A percentile compares a stretch with the other conserved stretches of the same genome.
Conservation (phyloP, 1,140 invertebrate genomes). For the Aphelinus certus region DNA sequence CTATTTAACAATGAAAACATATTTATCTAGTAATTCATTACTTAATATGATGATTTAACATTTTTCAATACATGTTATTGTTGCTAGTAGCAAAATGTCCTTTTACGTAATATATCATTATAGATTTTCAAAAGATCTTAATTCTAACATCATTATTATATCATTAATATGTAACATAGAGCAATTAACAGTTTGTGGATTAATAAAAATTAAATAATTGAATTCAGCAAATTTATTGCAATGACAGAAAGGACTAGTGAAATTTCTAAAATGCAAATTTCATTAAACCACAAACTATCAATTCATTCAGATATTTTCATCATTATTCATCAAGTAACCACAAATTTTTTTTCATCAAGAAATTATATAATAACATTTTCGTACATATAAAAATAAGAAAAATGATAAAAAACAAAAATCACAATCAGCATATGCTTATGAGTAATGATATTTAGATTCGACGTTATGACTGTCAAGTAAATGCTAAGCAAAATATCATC, state of each 20-base stretch:
- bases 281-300: constrained; percentile 36
- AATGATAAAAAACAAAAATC: constrained; percentile 38
- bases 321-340: constrained; percentile 31
- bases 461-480: constrained; percentile 38
- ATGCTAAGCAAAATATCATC: constrained; percentile 31
- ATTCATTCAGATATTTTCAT: constrained; percentile 33
- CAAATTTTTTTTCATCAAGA: constrained; percentile 14
- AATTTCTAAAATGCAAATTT: constrained; percentile 19
- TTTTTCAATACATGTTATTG: constrained; percentile 50
- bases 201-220: constrained; percentile 10
- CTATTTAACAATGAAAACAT: constrained; percentile 51
- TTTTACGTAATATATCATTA: constrained; percentile 38
- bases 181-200: constrained; percentile 30
- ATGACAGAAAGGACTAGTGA: constrained; percentile 28
- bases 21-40: constrained; percentile 50
- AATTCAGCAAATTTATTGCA: too few relatives aligned
- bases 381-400: constrained; percentile 38
- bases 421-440: constrained; percentile 31
- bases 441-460: constrained; percentile 36
- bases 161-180: constrained; percentile 31
- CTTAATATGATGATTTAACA: constrained; percentile 51
- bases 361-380: constrained; percentile 33
- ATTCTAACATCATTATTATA: constrained; percentile 24
- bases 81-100: constrained; percentile 53
- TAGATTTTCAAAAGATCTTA: constrained; percentile 32